Conservation (phyloP, 2,888 invertebrate genomes). For the Argynnis bischoffii region DNA sequence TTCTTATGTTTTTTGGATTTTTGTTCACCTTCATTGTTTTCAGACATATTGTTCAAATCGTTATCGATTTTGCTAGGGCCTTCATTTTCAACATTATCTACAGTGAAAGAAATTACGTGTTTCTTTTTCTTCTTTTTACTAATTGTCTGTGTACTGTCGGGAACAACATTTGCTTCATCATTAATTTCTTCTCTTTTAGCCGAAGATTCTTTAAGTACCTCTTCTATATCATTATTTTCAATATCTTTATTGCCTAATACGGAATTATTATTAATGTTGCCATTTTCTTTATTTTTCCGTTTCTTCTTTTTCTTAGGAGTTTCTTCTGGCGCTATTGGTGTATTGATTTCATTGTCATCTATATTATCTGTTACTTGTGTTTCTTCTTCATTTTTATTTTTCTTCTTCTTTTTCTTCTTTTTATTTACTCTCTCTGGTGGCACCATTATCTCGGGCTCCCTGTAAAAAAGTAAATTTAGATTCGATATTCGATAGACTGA, state of each 20-base stretch:
- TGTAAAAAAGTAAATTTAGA: constrained; percentile 42
- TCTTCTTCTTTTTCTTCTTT: constrained; percentile 70
- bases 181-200: not conserved
- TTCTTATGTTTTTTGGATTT: not conserved
- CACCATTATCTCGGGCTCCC: constrained; percentile 65
- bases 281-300: constrained; percentile 24
- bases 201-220: not conserved
- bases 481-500: no score
- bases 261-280: not conserved
- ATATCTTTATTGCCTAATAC: not conserved
- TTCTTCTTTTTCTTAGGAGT: constrained; percentile 41
- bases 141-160: constrained; percentile 3
- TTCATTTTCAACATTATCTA: constrained; percentile 51
- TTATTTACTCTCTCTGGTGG: constrained; percentile 60
- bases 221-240: constrained; percentile 16
- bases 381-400: constrained; percentile 55
- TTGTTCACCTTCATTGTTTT: constrained; percentile 2
- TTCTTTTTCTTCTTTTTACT: constrained; percentile 53
- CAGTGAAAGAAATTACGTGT: constrained; percentile 48
- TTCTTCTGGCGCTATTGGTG: constrained; percentile 38
- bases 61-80: constrained; percentile 50
- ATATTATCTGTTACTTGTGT: constrained; percentile 28
- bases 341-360: constrained; percentile 40
- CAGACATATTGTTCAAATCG: no score
- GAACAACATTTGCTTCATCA: not conserved